phyloP scores from a whole-genome alignment of 2,113 vertebrate genomes.

The Tragelaphus imberbis region DNA sequence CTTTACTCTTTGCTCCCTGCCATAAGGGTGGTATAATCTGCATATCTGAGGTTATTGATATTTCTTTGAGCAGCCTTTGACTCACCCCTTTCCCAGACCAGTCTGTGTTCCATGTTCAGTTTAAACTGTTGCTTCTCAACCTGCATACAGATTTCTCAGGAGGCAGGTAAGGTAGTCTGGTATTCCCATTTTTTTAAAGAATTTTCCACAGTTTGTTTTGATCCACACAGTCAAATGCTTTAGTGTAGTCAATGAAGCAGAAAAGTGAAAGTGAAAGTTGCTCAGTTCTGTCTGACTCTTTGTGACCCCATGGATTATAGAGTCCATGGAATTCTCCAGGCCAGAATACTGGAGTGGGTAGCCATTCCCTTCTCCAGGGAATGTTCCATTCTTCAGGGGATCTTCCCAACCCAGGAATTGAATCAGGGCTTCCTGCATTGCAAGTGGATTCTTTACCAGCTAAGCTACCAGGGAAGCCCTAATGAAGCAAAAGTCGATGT shows the following conservation, averaged over 20 bases:
- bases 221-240: neutral
- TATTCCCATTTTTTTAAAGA: neutral
- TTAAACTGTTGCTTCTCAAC: neutral
- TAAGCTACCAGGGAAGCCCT: neutral
- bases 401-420: neutral
- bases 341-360: neutral
- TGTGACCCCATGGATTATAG: neutral
- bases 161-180: neutral
- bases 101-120: neutral
- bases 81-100: neutral
- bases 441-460: neutral
- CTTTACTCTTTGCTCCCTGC: neutral
- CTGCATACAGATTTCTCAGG: neutral
- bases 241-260: neutral
- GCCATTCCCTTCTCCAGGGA: neutral
- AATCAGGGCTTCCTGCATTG: neutral
- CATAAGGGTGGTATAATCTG: neutral
- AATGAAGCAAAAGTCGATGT: neutral
- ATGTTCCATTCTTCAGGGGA: neutral
- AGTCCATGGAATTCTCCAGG: neutral
- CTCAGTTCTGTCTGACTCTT: neutral
- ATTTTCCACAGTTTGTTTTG: neutral
- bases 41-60: neutral
- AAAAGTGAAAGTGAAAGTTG: neutral
- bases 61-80: neutral